Evolutionary conservation across 2,113 vertebrate genomes (phyloP).

Genomic region (Anthoscopus minutus): DNA sequence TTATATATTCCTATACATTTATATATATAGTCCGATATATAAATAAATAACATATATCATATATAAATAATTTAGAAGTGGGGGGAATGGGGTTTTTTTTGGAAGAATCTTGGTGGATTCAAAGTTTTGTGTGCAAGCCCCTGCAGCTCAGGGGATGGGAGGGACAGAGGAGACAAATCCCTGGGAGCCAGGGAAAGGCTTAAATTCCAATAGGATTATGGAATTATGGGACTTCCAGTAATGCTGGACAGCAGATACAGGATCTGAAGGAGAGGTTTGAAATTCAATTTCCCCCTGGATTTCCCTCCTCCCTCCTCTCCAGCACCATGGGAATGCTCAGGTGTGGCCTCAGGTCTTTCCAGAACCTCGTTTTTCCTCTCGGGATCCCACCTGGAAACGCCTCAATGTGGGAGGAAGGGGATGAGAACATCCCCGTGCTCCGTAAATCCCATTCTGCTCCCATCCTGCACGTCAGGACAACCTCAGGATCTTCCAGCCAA

Average conservation of each 20-base stretch:
- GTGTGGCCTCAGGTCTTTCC: background rate
- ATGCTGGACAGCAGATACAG: rapidly evolving
- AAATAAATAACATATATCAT: too few relatives aligned
- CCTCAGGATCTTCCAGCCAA: background rate
- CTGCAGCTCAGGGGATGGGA: background rate
- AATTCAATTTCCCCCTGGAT: background rate
- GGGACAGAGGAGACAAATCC: background rate
- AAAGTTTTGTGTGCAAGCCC: background rate
- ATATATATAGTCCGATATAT: too few relatives aligned
- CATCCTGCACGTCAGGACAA: background rate
- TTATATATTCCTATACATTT: too few relatives aligned
- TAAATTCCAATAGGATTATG: background rate
- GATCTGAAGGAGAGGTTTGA: background rate
- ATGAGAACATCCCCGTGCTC: background rate
- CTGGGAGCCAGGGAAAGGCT: background rate
- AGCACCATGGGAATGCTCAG: background rate
- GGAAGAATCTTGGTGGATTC: background rate
- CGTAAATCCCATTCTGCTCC: background rate
- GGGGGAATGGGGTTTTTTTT: background rate
- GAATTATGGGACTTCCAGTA: background rate
- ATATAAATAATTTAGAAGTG: too few relatives aligned
- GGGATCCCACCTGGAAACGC: background rate
- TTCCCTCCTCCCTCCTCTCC: background rate
- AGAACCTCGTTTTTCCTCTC: background rate
- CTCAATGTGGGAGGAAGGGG: background rate